Evolutionary conservation across 2,888 invertebrate species (phyloP), one percentile per base, ranked within the genome.

Genomic region (Phorcus lineatus): DNA sequence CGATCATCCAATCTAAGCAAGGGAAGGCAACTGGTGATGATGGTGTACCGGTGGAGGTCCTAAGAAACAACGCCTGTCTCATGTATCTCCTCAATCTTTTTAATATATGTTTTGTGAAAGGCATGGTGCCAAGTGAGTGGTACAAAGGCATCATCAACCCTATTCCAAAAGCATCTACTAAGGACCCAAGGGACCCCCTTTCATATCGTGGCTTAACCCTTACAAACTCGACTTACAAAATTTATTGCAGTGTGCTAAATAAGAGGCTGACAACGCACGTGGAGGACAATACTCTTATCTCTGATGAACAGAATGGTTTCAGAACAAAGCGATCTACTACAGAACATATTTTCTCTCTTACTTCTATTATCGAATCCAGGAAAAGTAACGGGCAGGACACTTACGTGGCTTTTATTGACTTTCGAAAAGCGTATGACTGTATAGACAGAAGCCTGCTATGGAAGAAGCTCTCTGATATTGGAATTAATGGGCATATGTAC

Each of bases 371-470:
- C 17, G 77, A 78, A 19, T 77, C 77, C 16, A 31, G 80, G 17
- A 80, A 77, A 57, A 74, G 67, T 17, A 13, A n/a, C 6, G 1
- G 24, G 13, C 0, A 57, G 2, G 74, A 78, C 0, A 81, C 78
- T 6, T 78, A 24, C 28, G n/a, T 19, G 9, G 75, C 75, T 28
- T 81, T 81, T 57, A 78, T 78, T 16, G 74, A 77, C 22, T 80
- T 77, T 54, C 54, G 66, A 54, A 77, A 36, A 54, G 77, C 74
- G 19, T 57, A 57, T 24, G 22, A 57, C 19, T 57, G n/a, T n/a
- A 57, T 57, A n/a, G 19, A 57, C n/a, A 52, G 36, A 52, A 2
- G 19, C 3, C 67, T 24, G 4, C 36, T 80, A 19, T 80, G 66
- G 55, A 19, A 47, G 2, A 66, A 57, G 16, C 67, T 66, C 16